These are phyloP conservation scores for Cheilosia impressa DNA, from an alignment of 2,888 invertebrate genomes.

Conservation along the genomic window DNA sequence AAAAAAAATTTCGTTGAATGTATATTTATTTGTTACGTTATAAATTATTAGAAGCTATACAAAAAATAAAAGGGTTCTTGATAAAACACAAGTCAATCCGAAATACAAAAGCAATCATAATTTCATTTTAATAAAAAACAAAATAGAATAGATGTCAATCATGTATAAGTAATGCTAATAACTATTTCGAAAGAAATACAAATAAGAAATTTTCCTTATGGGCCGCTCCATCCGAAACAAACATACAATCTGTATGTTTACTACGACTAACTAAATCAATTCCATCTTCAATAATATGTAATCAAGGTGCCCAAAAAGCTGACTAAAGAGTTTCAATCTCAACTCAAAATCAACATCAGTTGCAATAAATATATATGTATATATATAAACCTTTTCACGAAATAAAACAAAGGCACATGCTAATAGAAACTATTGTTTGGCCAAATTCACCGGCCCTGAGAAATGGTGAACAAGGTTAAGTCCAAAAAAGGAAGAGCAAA, in stretches of 20 bases:
- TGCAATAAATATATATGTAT: constrained; percentile 53
- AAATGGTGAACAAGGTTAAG: constrained; percentile 37
- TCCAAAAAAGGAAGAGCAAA: constrained; percentile 51
- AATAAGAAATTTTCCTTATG: constrained; percentile 7
- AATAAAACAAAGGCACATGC: constrained; percentile 76
- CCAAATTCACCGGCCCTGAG: constrained; percentile 36
- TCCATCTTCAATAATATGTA: constrained; percentile 34
- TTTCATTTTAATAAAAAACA: constrained; percentile 48
- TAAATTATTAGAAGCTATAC: constrained; percentile 70
- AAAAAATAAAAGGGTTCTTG: constrained; percentile 54
- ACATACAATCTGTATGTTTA: constrained; percentile 27
- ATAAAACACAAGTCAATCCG: constrained; percentile 72
- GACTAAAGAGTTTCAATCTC: constrained; percentile 29
- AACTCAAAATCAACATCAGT: constrained; percentile 50
- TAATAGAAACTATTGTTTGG: constrained; percentile 75
- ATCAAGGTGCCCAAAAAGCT: constrained; percentile 46
- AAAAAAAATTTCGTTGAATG: constrained; percentile 34
- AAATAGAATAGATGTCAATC: constrained; percentile 39
- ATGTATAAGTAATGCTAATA: constrained; percentile 3
- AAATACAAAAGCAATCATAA: constrained; percentile 46
- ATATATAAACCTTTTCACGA: constrained; percentile 51
- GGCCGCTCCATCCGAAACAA: constrained; percentile 4
- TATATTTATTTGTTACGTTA: constrained; percentile 57
- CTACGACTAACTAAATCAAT: constrained; percentile 42
- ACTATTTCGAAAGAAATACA: constrained; percentile 14